A percentile compares a stretch with the other conserved stretches of the same genome.
Evolutionary conservation across 2,888 invertebrate species (phyloP).

Genomic region (Resseliella maxima): DNA sequence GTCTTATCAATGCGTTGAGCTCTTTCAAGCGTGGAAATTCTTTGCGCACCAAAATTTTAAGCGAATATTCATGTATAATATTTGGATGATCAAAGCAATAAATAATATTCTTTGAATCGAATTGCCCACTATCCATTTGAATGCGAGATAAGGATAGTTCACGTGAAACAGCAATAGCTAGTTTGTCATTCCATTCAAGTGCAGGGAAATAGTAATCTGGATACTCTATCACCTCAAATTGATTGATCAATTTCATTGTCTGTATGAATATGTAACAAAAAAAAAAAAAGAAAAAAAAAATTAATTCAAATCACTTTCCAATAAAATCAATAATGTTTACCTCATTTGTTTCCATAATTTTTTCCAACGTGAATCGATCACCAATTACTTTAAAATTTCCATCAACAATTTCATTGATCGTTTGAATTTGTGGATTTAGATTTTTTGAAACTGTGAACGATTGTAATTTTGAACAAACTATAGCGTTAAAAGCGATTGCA

Average conservation of each 20-base stretch:
- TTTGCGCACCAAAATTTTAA: not conserved
- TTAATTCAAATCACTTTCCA: too few species aligned
- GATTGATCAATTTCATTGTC: not conserved
- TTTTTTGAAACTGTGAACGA: too few species aligned
- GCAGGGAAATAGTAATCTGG: not conserved
- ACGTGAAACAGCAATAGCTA: not conserved
- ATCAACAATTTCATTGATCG: too few species aligned
- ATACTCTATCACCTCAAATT: not conserved
- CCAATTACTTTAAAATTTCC: not conserved
- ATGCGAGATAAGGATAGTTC: too few species aligned
- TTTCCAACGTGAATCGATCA: not conserved
- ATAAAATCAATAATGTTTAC: too few species aligned
- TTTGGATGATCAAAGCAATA: not conserved
- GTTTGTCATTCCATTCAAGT: not conserved
- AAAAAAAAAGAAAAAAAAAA: not conserved
- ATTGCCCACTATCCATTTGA: too few species aligned
- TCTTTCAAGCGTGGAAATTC: not conserved
- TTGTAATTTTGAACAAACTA: too few species aligned
- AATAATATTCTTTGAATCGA: too few species aligned
- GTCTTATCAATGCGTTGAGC: not conserved
- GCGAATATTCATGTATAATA: not conserved
- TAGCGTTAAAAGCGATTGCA: too few species aligned
- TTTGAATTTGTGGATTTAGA: too few species aligned
- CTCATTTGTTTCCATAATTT: too few species aligned
- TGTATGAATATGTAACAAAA: too few species aligned